Conservation (phyloP, 2,113 vertebrate species). For the Ranitomeya variabilis region DNA sequence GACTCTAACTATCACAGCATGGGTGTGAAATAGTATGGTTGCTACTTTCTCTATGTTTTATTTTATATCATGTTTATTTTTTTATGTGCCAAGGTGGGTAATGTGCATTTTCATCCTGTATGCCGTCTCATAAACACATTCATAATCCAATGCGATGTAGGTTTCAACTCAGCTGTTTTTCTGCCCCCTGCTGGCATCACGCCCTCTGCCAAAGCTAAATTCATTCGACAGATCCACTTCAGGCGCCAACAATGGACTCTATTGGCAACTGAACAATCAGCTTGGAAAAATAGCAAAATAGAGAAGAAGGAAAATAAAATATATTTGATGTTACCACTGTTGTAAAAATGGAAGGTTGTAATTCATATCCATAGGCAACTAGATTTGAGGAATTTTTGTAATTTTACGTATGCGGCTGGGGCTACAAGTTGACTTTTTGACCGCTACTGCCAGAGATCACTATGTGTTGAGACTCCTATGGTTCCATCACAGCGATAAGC, state of each 20-base stretch:
- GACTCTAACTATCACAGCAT: background rate
- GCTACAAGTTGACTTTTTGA: too few species aligned
- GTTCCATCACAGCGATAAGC: too few species aligned
- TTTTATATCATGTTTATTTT: background rate
- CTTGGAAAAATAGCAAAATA: slow-evolving; percentile 14
- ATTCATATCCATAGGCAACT: background rate
- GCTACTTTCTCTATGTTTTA: background rate
- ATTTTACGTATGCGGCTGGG: background rate
- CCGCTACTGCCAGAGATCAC: too few species aligned
- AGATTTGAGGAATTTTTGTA: background rate
- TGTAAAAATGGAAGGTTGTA: background rate
- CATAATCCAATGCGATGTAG: slow-evolving; percentile 24
- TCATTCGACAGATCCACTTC: slow-evolving; percentile 19
- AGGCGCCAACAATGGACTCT: slow-evolving; percentile 33
- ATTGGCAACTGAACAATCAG: slow-evolving; percentile 30
- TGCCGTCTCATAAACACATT: slow-evolving; percentile 17
- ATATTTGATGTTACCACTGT: background rate
- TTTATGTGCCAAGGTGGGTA: background rate
- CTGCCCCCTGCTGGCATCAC: slow-evolving; percentile 29
- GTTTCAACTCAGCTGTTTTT: background rate
- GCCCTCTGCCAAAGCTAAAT: slow-evolving; percentile 14
- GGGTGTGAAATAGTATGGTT: background rate
- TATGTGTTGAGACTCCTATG: too few species aligned
- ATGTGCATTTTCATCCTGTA: slow-evolving; percentile 3
- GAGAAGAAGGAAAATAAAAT: background rate